A percentile compares a stretch with the other conserved stretches of the same genome.
Conservation (phyloP, 2,113 vertebrate genomes). For the Tychaedon coryphoeus region DNA sequence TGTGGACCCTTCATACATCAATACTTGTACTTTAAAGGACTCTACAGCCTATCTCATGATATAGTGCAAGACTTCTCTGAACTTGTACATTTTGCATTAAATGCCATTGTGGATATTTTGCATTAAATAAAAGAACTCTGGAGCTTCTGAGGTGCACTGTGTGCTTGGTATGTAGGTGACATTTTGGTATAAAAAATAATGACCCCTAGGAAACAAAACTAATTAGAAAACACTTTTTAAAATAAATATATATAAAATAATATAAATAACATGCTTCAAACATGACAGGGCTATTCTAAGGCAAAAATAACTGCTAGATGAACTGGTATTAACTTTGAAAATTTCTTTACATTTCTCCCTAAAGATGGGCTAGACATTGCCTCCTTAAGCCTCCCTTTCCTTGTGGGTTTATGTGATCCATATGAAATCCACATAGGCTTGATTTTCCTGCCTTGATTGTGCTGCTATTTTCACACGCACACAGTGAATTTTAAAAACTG, state of each 20-base stretch:
- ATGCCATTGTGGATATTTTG: not conserved
- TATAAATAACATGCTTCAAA: not conserved
- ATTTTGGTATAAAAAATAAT: not conserved
- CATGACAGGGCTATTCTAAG: not conserved
- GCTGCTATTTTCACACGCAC: rapidly evolving
- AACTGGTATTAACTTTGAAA: not conserved
- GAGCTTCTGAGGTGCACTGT: not conserved
- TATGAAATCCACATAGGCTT: not conserved
- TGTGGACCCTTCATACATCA: not conserved
- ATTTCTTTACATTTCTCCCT: not conserved
- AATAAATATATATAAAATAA: no score
- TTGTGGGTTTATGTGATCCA: not conserved
- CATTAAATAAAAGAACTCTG: not conserved
- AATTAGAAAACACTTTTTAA: not conserved
- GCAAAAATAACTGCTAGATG: not conserved
- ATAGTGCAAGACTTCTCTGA: not conserved
- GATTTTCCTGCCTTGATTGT: not conserved
- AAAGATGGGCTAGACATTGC: not conserved
- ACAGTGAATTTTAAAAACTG: not conserved
- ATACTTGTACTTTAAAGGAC: not conserved
- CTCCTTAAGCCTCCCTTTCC: not conserved
- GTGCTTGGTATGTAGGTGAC: not conserved
- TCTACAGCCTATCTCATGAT: not conserved
- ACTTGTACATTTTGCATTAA: not conserved
- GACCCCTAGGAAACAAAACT: not conserved